A percentile compares a stretch with the other conserved stretches of the same genome.
phyloP scores from a whole-genome alignment of 2,113 vertebrate species.

The Potamarius usumacintae region DNA sequence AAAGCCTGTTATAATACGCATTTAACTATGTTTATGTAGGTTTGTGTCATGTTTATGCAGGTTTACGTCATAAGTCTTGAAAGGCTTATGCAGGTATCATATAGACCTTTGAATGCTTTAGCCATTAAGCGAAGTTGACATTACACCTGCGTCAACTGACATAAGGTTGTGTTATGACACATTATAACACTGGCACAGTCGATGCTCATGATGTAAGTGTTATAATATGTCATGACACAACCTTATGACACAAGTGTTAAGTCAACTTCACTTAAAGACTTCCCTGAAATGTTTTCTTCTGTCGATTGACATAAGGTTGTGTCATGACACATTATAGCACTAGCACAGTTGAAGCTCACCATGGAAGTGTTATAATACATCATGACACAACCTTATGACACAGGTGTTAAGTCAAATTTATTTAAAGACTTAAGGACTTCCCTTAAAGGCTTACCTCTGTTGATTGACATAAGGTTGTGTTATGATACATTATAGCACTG shows the following conservation, averaged over 20 bases:
- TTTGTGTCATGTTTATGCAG: neutral
- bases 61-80: neutral
- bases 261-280: too few species aligned
- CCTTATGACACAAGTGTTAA: too few species aligned
- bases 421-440: too few species aligned
- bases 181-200: neutral
- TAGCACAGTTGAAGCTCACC: too few species aligned
- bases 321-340: too few species aligned
- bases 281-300: too few species aligned
- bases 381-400: too few species aligned
- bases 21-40: neutral
- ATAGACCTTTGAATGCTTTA: neutral
- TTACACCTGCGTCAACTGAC: neutral
- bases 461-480: neutral
- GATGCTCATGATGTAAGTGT: neutral
- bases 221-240: too few species aligned
- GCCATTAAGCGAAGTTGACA: neutral
- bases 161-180: neutral
- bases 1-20: neutral
- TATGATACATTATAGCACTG: neutral
- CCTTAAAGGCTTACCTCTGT: too few species aligned
- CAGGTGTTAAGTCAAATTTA: too few species aligned
- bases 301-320: too few species aligned
- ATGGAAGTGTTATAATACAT: too few species aligned
- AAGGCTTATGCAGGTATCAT: neutral